These are phyloP conservation scores for Miniopterus natalensis DNA, from an alignment of 2,113 vertebrate species.

Conservation along the genomic window DNA sequence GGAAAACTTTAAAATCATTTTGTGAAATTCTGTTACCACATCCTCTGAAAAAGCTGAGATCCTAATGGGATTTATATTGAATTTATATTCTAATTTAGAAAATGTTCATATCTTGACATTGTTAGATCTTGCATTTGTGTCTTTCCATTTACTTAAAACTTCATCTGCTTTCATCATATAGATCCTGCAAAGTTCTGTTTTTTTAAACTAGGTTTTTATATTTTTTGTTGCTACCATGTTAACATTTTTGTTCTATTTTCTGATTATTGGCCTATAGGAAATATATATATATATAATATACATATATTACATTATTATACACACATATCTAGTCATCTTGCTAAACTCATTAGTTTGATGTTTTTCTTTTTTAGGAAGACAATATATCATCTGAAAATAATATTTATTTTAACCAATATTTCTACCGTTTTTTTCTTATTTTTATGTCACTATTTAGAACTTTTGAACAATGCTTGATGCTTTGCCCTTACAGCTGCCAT, in stretches of 20 bases:
- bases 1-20: conserved; percentile 26
- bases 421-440: conserved; percentile 3
- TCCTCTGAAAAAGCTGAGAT: not conserved
- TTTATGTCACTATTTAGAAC: not conserved
- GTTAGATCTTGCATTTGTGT: not conserved
- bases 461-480: not conserved
- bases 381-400: conserved; percentile 19
- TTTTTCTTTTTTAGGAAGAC: not conserved
- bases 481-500: not conserved
- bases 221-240: not conserved
- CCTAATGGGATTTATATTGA: not conserved
- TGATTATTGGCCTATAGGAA: conserved; percentile 4
- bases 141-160: conserved; percentile 37
- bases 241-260: not conserved
- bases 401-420: conserved; percentile 45
- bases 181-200: not conserved
- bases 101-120: not conserved
- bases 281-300: not conserved
- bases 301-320: not conserved
- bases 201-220: not conserved
- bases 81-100: not conserved
- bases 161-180: conserved; percentile 6
- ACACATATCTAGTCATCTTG: not conserved
- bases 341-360: not conserved
- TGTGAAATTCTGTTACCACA: not conserved